Evolutionary conservation across 2,797 vertebrate species (phyloP).

Genomic region (Australoheros facetus): DNA sequence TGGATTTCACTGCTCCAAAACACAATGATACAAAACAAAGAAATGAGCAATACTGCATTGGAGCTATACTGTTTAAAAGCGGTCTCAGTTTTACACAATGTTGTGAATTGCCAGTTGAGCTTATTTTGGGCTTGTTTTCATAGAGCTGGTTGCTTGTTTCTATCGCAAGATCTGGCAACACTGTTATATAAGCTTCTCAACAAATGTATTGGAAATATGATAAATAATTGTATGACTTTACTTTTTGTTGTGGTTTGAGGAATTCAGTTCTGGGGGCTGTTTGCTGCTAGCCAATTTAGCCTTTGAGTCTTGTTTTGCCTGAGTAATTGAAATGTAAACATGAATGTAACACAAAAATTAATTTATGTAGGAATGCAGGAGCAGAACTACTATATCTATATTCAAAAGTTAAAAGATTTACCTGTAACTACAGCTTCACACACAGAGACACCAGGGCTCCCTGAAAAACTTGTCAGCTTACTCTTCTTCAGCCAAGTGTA

Average conservation of each 20-base stretch:
- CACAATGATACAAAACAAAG: too few relatives aligned
- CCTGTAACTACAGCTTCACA: constrained; percentile 45
- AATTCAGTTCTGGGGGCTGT: not conserved
- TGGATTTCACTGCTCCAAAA: too few relatives aligned
- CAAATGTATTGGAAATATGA: not conserved
- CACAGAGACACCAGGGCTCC: constrained; percentile 33
- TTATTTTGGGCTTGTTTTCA: too few relatives aligned
- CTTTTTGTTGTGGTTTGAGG: not conserved
- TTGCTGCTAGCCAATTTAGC: not conserved
- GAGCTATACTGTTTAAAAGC: too few relatives aligned
- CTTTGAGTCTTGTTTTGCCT: not conserved
- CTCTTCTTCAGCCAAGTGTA: constrained; percentile 33
- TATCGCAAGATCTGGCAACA: too few relatives aligned
- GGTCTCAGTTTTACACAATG: too few relatives aligned
- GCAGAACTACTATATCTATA: constrained; percentile 8
- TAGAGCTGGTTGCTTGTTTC: too few relatives aligned
- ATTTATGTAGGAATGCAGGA: not conserved
- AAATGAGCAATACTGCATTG: too few relatives aligned
- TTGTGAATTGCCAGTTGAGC: too few relatives aligned
- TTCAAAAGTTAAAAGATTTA: constrained; percentile 36
- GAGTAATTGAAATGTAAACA: not conserved
- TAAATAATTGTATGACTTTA: not conserved
- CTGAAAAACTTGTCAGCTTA: constrained; percentile 25
- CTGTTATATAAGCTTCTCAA: too few relatives aligned
- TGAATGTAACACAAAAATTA: not conserved